Evolutionary conservation across 1,140 invertebrate species (phyloP).

Genomic region (Ostrea denselamellosa): DNA sequence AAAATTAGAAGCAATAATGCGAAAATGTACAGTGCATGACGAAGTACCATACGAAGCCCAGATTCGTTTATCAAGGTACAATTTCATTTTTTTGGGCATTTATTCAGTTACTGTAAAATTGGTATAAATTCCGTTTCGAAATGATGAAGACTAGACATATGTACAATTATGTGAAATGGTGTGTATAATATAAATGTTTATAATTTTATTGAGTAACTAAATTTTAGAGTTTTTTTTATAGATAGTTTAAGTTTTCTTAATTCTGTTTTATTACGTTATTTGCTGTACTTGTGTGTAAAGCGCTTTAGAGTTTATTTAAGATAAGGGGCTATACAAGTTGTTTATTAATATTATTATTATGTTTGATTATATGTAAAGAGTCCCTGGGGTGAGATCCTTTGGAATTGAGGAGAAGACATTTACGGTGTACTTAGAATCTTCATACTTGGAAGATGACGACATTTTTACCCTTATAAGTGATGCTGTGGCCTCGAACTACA

Average conservation of each 20-base stretch:
- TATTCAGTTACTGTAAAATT: no score
- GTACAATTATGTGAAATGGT: no score
- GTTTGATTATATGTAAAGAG: not conserved
- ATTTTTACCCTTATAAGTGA: not conserved
- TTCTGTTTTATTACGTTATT: no score
- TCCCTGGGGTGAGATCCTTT: not conserved
- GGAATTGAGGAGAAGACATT: slow-evolving; percentile 5
- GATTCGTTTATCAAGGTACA: not conserved
- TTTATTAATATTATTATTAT: not conserved
- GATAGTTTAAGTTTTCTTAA: no score
- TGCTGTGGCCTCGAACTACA: not conserved
- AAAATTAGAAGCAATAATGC: not conserved
- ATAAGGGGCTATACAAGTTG: not conserved
- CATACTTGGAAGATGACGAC: not conserved
- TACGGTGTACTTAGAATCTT: not conserved
- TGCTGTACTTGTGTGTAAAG: no score
- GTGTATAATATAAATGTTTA: no score
- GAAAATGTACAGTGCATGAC: not conserved
- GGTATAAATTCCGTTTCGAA: no score
- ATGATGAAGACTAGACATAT: no score
- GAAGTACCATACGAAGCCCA: slow-evolving; percentile 3
- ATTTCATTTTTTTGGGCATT: not conserved
- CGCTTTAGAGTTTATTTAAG: no score
- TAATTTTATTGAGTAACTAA: no score
- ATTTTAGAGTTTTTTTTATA: no score